Evolutionary conservation across 1,140 invertebrate genomes (phyloP), one percentile per base, ranked within the genome.

Genomic region (Lithobius niger): DNA sequence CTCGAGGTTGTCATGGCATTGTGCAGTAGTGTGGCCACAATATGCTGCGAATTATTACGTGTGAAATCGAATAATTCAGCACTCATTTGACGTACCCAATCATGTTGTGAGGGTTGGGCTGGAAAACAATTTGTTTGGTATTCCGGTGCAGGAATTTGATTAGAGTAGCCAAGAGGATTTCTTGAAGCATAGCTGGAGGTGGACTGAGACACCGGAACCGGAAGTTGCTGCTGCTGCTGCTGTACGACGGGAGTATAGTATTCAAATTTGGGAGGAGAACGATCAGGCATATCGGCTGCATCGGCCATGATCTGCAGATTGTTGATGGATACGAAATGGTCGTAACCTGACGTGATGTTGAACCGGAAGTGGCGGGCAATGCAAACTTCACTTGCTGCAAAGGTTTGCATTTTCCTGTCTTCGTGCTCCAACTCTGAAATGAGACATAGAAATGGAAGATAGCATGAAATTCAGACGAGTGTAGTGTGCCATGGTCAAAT

Each of bases 221-320:
- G 19, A 4, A 45, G 43, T 45, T 6, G 4, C 4, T 4, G 22
- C 18, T 21, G 43, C 19, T 52, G 18, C n/a, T 44, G 26, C 22
- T 22, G 18, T 16, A 4, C n/a, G 28, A 18, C 22, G 16, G 15
- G 26, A 43, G 25, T 57, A 19, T 27, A 1, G 13, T 18, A 15
- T 28, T 53, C 18, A 18, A 36, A n/a, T 59, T 55, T 24, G 57
- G 57, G 52, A 55, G 62, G 59, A 56, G 54, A 51, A 61, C n/a
- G n/a, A n/a, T n/a, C n/a, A n/a, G n/a, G n/a, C n/a, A n/a, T n/a
- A n/a, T n/a, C 31, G 31, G 31, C 10, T 13, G 10, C n/a, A n/a
- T n/a, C 24, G 13, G 48, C 48, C 48, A 50, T 50, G 24, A 50
- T 27, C 27, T 50, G 48, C 6, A 50, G 19, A 27, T 50, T 50